A percentile compares a stretch with the other conserved stretches of the same genome.
These are phyloP conservation scores for Oostethus manadensis DNA, from an alignment of 2,113 vertebrate genomes.

Conservation along the genomic window DNA sequence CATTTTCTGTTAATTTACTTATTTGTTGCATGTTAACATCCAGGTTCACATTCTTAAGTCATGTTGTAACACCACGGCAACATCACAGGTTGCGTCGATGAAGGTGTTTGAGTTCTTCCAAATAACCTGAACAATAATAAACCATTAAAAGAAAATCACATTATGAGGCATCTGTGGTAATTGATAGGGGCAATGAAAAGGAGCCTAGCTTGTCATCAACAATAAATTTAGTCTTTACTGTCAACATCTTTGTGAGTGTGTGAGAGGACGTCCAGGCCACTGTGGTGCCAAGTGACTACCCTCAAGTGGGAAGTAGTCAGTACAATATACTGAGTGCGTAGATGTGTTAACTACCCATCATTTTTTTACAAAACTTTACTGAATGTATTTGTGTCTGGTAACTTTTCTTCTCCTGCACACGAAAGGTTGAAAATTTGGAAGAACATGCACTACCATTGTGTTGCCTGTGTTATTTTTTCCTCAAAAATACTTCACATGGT, in stretches of 20 bases:
- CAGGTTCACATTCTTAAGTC: too few species aligned
- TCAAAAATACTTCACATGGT: too few species aligned
- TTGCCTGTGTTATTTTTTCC: too few species aligned
- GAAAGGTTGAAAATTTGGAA: too few species aligned
- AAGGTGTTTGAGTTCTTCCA: neutral
- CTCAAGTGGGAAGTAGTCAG: too few species aligned
- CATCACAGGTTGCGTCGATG: neutral
- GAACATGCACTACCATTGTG: too few species aligned
- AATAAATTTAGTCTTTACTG: conserved; percentile 40
- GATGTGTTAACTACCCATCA: conserved; percentile 5
- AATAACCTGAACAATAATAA: too few species aligned
- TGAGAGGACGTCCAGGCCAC: conserved; percentile 26
- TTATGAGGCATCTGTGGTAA: conserved; percentile 16
- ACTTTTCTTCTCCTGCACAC: too few species aligned
- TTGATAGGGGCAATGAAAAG: conserved; percentile 30
- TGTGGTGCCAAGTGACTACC: conserved; percentile 52
- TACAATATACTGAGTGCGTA: conserved; percentile 1
- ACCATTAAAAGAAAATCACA: neutral
- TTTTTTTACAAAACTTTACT: too few species aligned
- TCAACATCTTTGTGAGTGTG: neutral
- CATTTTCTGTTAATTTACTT: too few species aligned
- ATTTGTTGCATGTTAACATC: too few species aligned
- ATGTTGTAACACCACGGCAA: neutral
- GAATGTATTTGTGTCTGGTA: too few species aligned
- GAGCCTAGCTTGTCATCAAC: conserved; percentile 42